phyloP scores from a whole-genome alignment of 2,113 vertebrate species.

The Carlito syrichta region DNA sequence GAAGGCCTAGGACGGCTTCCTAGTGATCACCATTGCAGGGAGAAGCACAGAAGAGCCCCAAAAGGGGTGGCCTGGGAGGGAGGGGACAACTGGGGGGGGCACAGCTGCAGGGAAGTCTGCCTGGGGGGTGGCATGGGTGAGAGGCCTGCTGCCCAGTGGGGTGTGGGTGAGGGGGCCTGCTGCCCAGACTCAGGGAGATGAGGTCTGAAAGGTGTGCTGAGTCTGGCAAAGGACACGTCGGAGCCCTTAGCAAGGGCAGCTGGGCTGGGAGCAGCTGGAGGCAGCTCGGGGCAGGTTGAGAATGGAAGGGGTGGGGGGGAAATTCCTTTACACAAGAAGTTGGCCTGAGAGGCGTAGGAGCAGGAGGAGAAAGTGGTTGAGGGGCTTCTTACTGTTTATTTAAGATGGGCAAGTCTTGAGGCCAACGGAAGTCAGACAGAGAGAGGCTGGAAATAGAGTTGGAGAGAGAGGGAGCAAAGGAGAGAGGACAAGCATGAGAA shows the following conservation, averaged over 20 bases:
- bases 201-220: not conserved
- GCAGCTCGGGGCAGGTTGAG: not conserved
- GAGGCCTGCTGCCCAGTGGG: not conserved
- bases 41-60: accelerated
- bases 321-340: not conserved
- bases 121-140: not conserved
- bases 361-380: not conserved
- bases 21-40: too few species aligned
- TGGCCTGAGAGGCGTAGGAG: not conserved
- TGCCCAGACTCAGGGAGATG: not conserved
- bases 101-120: not conserved
- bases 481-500: not conserved
- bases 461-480: not conserved
- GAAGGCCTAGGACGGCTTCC: not conserved
- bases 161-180: too few species aligned
- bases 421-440: not conserved
- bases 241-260: not conserved
- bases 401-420: not conserved
- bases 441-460: not conserved
- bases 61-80: not conserved
- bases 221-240: not conserved
- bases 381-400: not conserved
- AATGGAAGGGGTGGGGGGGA: not conserved
- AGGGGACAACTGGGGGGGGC: not conserved
- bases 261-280: not conserved